These are phyloP conservation scores for Ips typographus DNA, from an alignment of 1,140 invertebrate species.

Conservation along the genomic window DNA sequence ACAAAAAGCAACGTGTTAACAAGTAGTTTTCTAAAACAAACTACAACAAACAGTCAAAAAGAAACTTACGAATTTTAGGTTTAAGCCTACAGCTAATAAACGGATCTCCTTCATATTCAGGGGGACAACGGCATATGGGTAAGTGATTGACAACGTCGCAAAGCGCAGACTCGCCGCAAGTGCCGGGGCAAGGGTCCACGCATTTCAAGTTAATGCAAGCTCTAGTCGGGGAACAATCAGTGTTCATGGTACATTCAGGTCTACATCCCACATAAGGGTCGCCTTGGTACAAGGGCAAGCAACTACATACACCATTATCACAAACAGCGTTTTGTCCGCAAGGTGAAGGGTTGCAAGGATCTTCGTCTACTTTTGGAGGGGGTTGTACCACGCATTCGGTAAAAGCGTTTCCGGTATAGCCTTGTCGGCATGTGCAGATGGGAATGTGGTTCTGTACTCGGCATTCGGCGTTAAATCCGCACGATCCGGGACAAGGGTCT, in stretches of 20 bases:
- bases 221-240: conserved; percentile 74
- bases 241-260: conserved; percentile 82
- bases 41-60: too few relatives aligned
- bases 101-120: conserved; percentile 71
- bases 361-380: conserved; percentile 40
- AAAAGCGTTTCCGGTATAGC: conserved; percentile 73
- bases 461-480: conserved; percentile 74
- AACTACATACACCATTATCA: conserved; percentile 62
- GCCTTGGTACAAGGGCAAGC: conserved; percentile 66
- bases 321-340: conserved; percentile 68
- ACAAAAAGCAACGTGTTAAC: too few relatives aligned
- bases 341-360: conserved; percentile 62
- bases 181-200: conserved; percentile 74
- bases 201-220: conserved; percentile 76
- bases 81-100: conserved; percentile 62
- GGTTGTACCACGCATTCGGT: conserved; percentile 58
- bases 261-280: conserved; percentile 66
- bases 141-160: conserved; percentile 82
- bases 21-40: too few relatives aligned
- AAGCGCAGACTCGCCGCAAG: conserved; percentile 70
- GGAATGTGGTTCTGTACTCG: conserved; percentile 75
- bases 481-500: conserved; percentile 78
- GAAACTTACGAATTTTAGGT: conserved; percentile 40
- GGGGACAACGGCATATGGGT: conserved; percentile 67
- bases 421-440: conserved; percentile 68